phyloP scores from a whole-genome alignment of 2,797 vertebrate species.

The Coilia nasus region DNA sequence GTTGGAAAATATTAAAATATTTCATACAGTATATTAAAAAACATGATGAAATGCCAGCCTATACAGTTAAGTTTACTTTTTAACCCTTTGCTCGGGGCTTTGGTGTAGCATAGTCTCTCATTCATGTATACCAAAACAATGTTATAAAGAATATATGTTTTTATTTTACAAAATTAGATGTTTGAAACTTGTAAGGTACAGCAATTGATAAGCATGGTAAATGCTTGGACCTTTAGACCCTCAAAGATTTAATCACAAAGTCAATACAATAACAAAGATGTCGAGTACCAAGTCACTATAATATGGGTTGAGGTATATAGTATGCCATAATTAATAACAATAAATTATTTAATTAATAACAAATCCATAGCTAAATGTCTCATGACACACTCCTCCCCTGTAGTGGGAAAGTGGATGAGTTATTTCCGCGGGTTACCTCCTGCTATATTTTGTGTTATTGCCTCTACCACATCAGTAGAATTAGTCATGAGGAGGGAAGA shows the following conservation, averaged over 20 bases:
- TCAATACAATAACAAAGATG: no score
- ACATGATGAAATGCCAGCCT: slow-evolving; percentile 70
- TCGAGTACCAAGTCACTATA: no score
- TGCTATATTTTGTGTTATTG: no score
- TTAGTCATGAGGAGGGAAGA: neutral
- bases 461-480: neutral
- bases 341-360: no score
- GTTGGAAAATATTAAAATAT: slow-evolving; percentile 79
- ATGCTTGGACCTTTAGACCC: no score
- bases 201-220: no score
- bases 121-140: neutral
- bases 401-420: neutral
- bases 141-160: neutral
- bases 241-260: no score
- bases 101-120: neutral
- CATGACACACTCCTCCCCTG: neutral
- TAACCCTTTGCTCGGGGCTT: neutral
- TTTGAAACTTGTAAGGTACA: neutral
- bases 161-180: neutral
- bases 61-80: slow-evolving; percentile 69
- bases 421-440: neutral
- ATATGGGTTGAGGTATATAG: no score
- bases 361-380: no score
- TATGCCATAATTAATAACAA: no score
- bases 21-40: slow-evolving; percentile 72